phyloP scores from a whole-genome alignment of 2,797 vertebrate genomes.

The Taeniopygia guttata region DNA sequence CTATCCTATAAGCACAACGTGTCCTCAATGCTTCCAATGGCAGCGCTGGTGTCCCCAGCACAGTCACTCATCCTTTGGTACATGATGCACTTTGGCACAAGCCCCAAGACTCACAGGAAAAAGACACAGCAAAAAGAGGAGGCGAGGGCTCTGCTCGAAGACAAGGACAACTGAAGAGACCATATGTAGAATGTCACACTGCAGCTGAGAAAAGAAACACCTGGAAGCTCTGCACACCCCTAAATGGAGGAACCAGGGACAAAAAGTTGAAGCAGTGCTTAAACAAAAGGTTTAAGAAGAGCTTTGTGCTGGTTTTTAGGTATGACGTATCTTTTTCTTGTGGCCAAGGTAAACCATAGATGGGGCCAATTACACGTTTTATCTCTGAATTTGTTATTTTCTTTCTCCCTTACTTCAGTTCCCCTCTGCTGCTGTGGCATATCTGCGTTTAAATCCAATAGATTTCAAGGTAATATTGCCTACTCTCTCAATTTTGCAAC shows the following conservation, averaged over 20 bases:
- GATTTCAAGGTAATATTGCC: background rate
- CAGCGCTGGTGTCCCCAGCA: background rate
- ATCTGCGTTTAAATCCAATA: background rate
- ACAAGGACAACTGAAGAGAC: background rate
- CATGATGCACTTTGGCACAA: background rate
- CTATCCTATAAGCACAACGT: background rate
- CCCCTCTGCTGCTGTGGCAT: background rate
- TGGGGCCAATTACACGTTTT: background rate
- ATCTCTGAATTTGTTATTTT: background rate
- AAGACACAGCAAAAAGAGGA: background rate
- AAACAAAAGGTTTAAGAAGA: background rate
- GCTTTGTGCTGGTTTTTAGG: background rate
- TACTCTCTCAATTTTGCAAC: background rate
- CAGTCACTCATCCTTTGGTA: background rate
- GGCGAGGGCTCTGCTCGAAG: background rate
- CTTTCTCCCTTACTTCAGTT: background rate
- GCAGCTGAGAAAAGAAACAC: rapidly evolving
- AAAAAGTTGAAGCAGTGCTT: background rate
- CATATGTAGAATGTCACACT: background rate
- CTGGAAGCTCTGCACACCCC: background rate
- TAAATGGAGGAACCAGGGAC: background rate
- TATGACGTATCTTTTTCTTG: background rate
- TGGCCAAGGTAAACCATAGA: background rate
- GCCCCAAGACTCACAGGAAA: background rate
- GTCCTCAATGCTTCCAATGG: rapidly evolving